Evolutionary conservation across 37 sponge, comb jelly and placozoan genomes (phyloP).

Genomic region (Oopsacas minuta): DNA sequence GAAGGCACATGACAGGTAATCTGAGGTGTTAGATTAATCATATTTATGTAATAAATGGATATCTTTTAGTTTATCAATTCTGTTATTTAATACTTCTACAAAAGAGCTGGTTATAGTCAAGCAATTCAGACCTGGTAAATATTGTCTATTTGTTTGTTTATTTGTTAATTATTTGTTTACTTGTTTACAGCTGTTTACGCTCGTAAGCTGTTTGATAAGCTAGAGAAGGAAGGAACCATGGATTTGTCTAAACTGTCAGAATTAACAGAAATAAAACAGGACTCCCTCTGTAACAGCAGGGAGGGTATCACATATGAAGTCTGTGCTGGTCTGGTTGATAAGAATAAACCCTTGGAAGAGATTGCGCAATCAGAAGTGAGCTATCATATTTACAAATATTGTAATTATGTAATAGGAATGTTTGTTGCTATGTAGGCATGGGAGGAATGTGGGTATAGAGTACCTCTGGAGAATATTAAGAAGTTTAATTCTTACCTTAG

Average conservation of each 20-base stretch:
- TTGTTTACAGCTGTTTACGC: background rate
- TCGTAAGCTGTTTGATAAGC: background rate
- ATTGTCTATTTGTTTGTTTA: background rate
- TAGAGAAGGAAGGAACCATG: background rate
- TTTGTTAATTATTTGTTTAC: background rate
- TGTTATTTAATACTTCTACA: constrained; percentile 64
- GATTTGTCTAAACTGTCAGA: background rate
- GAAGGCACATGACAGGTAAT: constrained; percentile 72
- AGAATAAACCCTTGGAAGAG: constrained; percentile 36
- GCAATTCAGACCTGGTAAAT: constrained; percentile 88
- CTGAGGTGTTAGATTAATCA: background rate
- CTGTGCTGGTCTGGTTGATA: constrained; percentile 91
- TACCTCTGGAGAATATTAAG: constrained; percentile 47
- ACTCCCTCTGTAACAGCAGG: constrained; percentile 29
- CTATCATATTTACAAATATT: background rate
- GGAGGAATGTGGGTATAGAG: constrained; percentile 43
- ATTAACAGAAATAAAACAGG: background rate
- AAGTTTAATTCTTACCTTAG: constrained; percentile 29
- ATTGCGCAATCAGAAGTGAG: constrained; percentile 71
- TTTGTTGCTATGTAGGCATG: background rate
- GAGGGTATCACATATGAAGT: constrained; percentile 68
- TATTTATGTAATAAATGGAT: too few species aligned
- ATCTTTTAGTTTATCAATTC: constrained; percentile 62
- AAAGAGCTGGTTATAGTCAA: constrained; percentile 56
- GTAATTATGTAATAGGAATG: background rate